These are phyloP conservation scores for Acronicta aceris DNA, from an alignment of 2,888 invertebrate species.

Conservation along the genomic window DNA sequence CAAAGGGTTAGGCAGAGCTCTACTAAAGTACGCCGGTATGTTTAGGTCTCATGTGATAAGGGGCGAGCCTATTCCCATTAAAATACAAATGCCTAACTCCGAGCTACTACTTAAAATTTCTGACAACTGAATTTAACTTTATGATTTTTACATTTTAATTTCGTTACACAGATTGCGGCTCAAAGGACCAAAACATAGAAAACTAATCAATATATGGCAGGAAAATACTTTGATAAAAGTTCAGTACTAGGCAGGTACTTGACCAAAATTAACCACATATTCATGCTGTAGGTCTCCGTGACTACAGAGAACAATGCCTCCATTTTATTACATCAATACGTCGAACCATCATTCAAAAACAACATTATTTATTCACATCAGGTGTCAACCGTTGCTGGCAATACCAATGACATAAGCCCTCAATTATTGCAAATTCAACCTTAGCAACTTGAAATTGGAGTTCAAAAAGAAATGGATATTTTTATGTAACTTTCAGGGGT, in stretches of 20 bases:
- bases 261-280: background rate
- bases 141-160: no score
- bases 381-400: constrained; percentile 39
- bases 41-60: no score
- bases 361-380: constrained; percentile 54
- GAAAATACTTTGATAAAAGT: background rate
- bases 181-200: background rate
- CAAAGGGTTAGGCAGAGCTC: no score
- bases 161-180: background rate
- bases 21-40: no score
- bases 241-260: background rate
- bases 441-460: background rate
- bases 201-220: background rate
- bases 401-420: constrained; percentile 25
- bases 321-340: constrained; percentile 58
- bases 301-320: constrained; percentile 51
- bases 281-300: constrained; percentile 22
- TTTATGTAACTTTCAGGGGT: constrained; percentile 5
- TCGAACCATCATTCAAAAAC: constrained; percentile 54
- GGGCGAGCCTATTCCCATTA: no score
- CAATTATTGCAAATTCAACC: constrained; percentile 16
- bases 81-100: no score
- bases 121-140: no score
- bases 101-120: no score
- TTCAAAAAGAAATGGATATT: background rate